Base-by-base conservation (phyloP, 2,888 invertebrate species). In the Andrena praecox region DNA sequence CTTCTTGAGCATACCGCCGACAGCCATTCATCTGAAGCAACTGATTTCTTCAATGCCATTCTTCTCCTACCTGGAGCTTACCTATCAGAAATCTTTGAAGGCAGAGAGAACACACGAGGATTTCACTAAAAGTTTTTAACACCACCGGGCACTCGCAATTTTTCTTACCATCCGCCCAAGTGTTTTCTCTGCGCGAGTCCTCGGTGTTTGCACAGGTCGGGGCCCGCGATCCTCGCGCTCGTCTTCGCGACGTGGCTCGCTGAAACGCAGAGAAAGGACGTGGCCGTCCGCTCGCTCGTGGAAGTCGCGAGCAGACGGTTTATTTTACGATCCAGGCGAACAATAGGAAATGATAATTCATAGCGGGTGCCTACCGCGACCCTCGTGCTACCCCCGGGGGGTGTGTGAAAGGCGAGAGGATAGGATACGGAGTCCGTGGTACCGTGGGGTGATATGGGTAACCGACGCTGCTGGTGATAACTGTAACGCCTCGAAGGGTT, bases 291-390 rank as follows among this genome's bases (percentile, higher is more conserved):
- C 1, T 24, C 24, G 54, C 10, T 56, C 5, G 1, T 27, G 48
- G 27, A 67, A 76, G 71, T 75, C 86, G 70, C 78, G 74, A 80
- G 77, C 78, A 79, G 64, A 62, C 77, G 80, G 76, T 90, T 42
- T 90, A 91, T 90, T 91, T 91, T 90, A 91, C 86, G 90, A 85
- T 82, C 87, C 71, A 76, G 5, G 80, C 82, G 89, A 89, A 92
- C 92, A 92, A 92, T 92, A 85, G 91, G 87, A 86, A 89, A 90
- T 91, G 90, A 91, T 92, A 92, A 92, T 92, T 92, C 90, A 92
- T 91, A 87, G 83, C 84, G 83, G 66, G 79, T 84, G 85, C 83
- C 85, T 86, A 80, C 85, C 80, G 82, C 87, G 86, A 89, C 89
- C 85, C 89, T 85, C 86, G 88, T 85, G 85, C 90, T 89, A 90